Conservation (phyloP, 2,888 invertebrate genomes). For the Osedax fenrisi region DNA sequence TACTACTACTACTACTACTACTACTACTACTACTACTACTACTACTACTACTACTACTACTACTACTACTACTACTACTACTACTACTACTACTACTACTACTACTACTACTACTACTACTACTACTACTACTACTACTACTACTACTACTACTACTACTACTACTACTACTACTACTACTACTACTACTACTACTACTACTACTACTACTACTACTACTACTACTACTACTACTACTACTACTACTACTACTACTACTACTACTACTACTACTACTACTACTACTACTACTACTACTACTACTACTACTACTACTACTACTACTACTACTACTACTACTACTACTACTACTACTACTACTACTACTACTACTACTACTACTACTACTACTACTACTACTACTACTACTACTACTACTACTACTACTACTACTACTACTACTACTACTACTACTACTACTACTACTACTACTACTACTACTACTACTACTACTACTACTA, state of each 20-base stretch:
- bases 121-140: background rate
- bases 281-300: background rate
- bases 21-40: background rate
- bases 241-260: background rate
- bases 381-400: background rate
- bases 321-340: background rate
- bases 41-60: slow-evolving; percentile 2
- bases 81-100: background rate
- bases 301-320: background rate
- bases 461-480: background rate
- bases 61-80: background rate
- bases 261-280: too few species aligned
- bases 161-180: background rate
- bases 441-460: background rate
- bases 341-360: background rate
- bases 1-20: background rate
- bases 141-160: background rate
- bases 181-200: slow-evolving; percentile 2
- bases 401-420: background rate
- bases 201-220: background rate
- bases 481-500: background rate
- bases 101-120: too few species aligned
- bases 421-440: too few species aligned
- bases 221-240: background rate
- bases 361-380: background rate